Evolutionary conservation across 92 coral and sea anemone genomes (phyloP).

Genomic region (Actinostola sp.): DNA sequence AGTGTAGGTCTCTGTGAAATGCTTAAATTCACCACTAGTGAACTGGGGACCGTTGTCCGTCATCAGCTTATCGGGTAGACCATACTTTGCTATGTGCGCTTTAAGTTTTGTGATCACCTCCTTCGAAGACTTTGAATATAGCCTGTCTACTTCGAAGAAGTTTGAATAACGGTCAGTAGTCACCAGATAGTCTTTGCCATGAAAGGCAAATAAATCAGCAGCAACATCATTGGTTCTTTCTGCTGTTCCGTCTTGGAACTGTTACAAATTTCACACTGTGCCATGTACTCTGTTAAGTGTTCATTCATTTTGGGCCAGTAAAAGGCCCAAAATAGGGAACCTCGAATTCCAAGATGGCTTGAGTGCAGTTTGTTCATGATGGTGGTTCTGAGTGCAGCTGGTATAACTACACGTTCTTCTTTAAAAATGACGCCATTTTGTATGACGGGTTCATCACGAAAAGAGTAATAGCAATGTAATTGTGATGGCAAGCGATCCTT

Average conservation of each 20-base stretch:
- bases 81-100: neutral
- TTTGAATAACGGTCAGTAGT: conserved; percentile 31
- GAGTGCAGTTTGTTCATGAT: conserved; percentile 33
- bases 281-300: conserved; percentile 22
- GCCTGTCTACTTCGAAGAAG: conserved; percentile 25
- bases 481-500: conserved; percentile 1
- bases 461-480: conserved; percentile 21
- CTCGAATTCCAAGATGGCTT: conserved; percentile 41
- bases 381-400: conserved; percentile 17
- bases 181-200: conserved; percentile 19
- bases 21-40: conserved; percentile 1
- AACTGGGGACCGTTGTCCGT: no score
- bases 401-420: conserved; percentile 46
- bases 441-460: conserved; percentile 24
- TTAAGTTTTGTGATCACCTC: conserved; percentile 20
- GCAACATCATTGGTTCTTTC: conserved; percentile 35
- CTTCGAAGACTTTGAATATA: neutral
- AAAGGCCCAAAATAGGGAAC: conserved; percentile 29
- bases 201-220: conserved; percentile 20
- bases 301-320: conserved; percentile 48
- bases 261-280: conserved; percentile 40
- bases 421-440: conserved; percentile 36
- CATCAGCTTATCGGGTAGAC: no score
- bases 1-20: conserved; percentile 8
- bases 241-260: conserved; percentile 24